Conservation (phyloP, 2,113 vertebrate genomes). For the Addax nasomaculatus region DNA sequence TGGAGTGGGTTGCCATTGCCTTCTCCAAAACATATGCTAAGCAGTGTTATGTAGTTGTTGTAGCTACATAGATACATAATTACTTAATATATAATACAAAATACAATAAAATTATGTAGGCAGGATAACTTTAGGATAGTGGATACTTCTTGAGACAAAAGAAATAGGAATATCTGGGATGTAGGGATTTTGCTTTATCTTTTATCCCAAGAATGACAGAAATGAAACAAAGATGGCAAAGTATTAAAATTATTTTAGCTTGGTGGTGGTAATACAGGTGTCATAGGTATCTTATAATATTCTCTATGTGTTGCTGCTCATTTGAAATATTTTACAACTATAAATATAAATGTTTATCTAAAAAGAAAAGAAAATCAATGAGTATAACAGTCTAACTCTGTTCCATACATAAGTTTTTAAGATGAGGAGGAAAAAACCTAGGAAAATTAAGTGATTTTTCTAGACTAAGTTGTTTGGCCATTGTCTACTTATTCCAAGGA, state of each 20-base stretch:
- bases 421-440: not conserved
- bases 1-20: too few species aligned
- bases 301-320: not conserved
- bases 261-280: not conserved
- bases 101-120: not conserved
- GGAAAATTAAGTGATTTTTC: constrained; percentile 32
- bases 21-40: not conserved
- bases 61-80: not conserved
- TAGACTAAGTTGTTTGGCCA: not conserved
- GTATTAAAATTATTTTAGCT: not conserved
- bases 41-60: not conserved
- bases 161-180: not conserved
- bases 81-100: not conserved
- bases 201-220: not conserved
- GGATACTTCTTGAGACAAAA: not conserved
- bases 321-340: constrained; percentile 22
- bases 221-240: not conserved
- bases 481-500: not conserved
- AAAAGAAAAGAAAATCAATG: not conserved
- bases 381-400: not conserved
- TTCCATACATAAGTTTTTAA: not conserved
- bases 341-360: not conserved
- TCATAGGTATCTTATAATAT: not conserved
- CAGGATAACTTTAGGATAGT: not conserved
- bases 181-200: not conserved